Percentiles rank a stretch among this genome's conserved stretches.
Conservation (phyloP, 2,113 vertebrate genomes). For the Taurulus bubalis region DNA sequence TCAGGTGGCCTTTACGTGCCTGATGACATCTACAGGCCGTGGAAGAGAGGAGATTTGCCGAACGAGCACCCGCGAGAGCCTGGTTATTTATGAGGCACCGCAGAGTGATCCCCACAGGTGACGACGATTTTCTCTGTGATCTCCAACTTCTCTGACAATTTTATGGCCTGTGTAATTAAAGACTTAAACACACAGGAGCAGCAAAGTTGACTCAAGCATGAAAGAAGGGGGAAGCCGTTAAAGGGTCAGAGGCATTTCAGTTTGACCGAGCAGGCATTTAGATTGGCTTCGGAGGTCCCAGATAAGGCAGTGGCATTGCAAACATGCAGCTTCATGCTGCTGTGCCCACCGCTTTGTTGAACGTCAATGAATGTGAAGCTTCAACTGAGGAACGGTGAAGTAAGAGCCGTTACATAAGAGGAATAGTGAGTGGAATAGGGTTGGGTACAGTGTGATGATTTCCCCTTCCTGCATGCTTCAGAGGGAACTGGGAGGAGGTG, state of each 20-base stretch:
- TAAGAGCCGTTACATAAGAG: constrained; percentile 2
- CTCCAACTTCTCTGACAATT: constrained; percentile 63
- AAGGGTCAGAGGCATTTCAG: constrained; percentile 25
- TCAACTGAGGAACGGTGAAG: not conserved
- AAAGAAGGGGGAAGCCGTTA: constrained; percentile 55
- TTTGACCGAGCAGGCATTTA: constrained; percentile 31
- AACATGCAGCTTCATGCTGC: not conserved
- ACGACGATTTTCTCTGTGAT: constrained; percentile 67
- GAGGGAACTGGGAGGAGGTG: constrained; percentile 2
- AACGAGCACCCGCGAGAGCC: constrained; percentile 35
- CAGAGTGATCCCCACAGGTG: constrained; percentile 72
- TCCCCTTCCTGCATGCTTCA: constrained; percentile 23
- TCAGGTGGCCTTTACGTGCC: constrained; percentile 59
- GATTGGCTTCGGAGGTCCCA: constrained; percentile 17
- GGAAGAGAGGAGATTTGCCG: constrained; percentile 10
- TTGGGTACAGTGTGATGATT: constrained; percentile 3
- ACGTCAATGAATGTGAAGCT: not conserved
- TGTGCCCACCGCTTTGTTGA: not conserved
- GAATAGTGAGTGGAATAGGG: not conserved
- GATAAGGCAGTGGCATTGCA: constrained; percentile 1
- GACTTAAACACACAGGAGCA: constrained; percentile 59
- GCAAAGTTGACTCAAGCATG: constrained; percentile 48
- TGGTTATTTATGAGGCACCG: constrained; percentile 50
- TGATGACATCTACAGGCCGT: constrained; percentile 66
- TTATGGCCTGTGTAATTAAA: constrained; percentile 73